Conservation (phyloP, 2,113 vertebrate genomes). For the Macquaria australasica region DNA sequence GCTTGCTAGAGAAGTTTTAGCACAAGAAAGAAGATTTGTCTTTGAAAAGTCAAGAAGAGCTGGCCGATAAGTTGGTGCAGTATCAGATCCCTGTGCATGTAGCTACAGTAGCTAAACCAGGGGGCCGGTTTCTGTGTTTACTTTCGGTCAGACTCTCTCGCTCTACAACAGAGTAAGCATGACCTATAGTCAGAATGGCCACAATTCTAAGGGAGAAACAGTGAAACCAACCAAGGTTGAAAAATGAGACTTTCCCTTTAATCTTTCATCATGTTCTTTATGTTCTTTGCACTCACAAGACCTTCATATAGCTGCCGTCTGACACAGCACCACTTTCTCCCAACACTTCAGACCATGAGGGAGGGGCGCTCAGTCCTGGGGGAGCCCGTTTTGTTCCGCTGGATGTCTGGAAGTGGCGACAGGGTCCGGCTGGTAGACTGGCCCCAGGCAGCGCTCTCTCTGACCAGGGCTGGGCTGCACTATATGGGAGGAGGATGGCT, state of each 20-base stretch:
- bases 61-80: no score
- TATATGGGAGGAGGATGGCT: slow-evolving; percentile 32
- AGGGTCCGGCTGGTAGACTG: slow-evolving; percentile 60
- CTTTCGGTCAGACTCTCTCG: no score
- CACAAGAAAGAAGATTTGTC: no score
- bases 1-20: not conserved
- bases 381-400: slow-evolving; percentile 38
- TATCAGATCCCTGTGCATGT: no score
- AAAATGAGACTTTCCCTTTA: not conserved
- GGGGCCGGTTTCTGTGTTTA: no score
- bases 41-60: no score
- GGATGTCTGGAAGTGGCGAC: slow-evolving; percentile 56
- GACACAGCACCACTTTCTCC: not conserved
- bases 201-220: not conserved
- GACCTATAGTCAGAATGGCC: not conserved
- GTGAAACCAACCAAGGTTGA: not conserved
- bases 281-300: not conserved
- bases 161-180: not conserved
- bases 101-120: no score
- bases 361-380: slow-evolving; percentile 32
- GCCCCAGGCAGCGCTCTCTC: slow-evolving; percentile 63
- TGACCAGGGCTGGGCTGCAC: slow-evolving; percentile 33
- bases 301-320: not conserved
- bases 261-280: not conserved
- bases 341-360: not conserved